Percentiles rank a stretch among this genome's conserved stretches.
Evolutionary conservation across 2,113 vertebrate species (phyloP).

Genomic region (Oryzias celebensis): DNA sequence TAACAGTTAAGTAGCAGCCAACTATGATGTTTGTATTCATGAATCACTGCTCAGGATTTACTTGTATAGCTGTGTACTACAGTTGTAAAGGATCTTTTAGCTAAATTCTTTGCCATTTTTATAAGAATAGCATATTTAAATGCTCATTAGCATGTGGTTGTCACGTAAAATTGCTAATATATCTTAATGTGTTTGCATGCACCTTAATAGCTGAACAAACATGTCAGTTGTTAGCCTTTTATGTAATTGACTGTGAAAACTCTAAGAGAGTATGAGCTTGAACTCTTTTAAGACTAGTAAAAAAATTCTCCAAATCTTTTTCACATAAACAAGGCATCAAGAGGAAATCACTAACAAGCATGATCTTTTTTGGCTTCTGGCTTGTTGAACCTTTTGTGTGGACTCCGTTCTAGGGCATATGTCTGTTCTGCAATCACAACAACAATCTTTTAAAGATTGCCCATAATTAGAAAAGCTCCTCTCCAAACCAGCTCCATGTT

Average conservation of each 20-base stretch:
- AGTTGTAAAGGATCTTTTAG: too few relatives aligned
- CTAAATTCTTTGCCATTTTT: too few relatives aligned
- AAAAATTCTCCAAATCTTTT: not conserved
- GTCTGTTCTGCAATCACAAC: constrained; percentile 73
- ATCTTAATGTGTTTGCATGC: too few relatives aligned
- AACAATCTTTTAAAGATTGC: constrained; percentile 76
- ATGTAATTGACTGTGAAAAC: not conserved
- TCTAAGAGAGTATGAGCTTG: not conserved
- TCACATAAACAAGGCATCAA: constrained; percentile 1
- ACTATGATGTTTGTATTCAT: too few relatives aligned
- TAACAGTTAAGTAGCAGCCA: too few relatives aligned
- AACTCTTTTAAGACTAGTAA: not conserved
- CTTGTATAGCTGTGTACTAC: too few relatives aligned
- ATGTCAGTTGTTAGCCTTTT: not conserved
- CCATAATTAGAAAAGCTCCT: constrained; percentile 77
- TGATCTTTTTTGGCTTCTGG: constrained; percentile 26
- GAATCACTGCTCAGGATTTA: too few relatives aligned
- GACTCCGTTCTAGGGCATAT: constrained; percentile 56
- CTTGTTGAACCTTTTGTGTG: constrained; percentile 47
- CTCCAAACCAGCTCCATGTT: constrained; percentile 76
- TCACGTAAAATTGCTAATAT: too few relatives aligned
- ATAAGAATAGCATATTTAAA: too few relatives aligned
- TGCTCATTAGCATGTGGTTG: too few relatives aligned
- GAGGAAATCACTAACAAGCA: constrained; percentile 3
- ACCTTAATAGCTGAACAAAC: too few relatives aligned